Evolutionary conservation across 2,797 vertebrate species (phyloP), one percentile per base, ranked within the genome.

Genomic region (Botia almorhae): DNA sequence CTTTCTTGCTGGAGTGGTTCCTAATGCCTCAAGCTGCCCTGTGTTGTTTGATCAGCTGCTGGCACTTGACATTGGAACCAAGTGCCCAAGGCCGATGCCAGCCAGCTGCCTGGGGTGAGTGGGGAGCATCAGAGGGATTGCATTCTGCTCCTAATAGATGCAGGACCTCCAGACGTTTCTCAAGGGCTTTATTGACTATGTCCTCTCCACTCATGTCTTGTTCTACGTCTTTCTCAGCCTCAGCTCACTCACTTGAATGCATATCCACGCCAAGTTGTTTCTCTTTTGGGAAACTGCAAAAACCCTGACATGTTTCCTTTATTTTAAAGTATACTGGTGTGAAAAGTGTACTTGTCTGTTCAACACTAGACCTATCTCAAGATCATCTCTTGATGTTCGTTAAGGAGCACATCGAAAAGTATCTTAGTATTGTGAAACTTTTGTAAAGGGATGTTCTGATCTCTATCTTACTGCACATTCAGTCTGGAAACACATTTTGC

Each of bases 31-130:
- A 69, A 81, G 75, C 81, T 83, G 43, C 19, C 60, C 76, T 84
- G 43, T 74, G 71, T 81, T 83, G 79, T 81, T 83, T 84, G 71
- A 84, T 83, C 83, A 81, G 71, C 69, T 80, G 82, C 76, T 88
- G 83, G 78, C 83, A 85, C 76, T 84, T 65, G 46, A 72, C 69
- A 2, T 74, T 72, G 76, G 65, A 63, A 74, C 68, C 50, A 58
- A 77, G 56, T 69, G 68, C 46, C 46, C 70, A 5, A 48, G 63
- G 71, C 74, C 39, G n/a, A 29, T 63, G 78, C 85, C 83, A 82
- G 78, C 84, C 81, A 82, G 83, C 83, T 86, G 77, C 83, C 80
- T 10, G 16, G 69, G 71, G 64, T 60, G 60, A 69, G 61, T 70
- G 82, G 84, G 74, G 74, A 82, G 69, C 48, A 75, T 75, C 80